Percentiles rank a stretch among this genome's conserved stretches.
These are phyloP conservation scores for Scaptomyza tumidula DNA, from an alignment of 2,888 invertebrate genomes.

Conservation along the genomic window DNA sequence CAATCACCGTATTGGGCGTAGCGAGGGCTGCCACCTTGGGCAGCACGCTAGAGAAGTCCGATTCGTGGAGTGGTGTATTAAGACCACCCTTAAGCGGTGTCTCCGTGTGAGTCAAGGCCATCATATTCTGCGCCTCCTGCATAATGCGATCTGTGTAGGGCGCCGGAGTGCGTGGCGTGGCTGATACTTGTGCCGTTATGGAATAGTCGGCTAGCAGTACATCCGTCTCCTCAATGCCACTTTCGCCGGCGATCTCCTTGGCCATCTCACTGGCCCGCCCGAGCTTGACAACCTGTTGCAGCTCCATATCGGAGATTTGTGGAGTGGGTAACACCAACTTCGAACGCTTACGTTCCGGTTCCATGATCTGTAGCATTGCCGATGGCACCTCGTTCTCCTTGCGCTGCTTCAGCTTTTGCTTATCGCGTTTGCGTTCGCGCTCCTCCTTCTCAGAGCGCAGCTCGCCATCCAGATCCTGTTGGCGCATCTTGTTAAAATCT, in stretches of 20 bases:
- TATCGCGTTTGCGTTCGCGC: conserved; percentile 96
- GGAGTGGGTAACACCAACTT: conserved; percentile 98
- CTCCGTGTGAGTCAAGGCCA: conserved; percentile 98
- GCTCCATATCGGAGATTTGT: conserved; percentile 96
- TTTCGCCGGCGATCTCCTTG: conserved; percentile 93
- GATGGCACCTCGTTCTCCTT: conserved; percentile 98
- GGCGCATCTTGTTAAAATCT: conserved; percentile 94
- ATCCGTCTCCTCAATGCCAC: conserved; percentile 91
- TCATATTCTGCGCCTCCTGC: conserved; percentile 99
- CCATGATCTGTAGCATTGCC: conserved; percentile 93
- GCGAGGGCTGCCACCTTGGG: conserved; percentile 90
- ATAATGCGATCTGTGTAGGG: conserved; percentile 92
- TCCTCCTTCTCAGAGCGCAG: conserved; percentile 95
- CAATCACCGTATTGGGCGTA: conserved; percentile 96
- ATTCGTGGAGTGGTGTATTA: conserved; percentile 96
- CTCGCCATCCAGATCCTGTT: conserved; percentile 97
- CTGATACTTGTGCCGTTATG: conserved; percentile 89
- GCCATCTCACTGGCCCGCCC: conserved; percentile 96
- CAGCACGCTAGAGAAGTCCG: conserved; percentile 93
- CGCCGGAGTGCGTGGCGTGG: conserved; percentile 94
- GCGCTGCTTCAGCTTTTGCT: conserved; percentile 96
- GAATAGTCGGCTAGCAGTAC: conserved; percentile 96
- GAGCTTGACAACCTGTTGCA: conserved; percentile 96
- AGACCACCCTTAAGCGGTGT: conserved; percentile 98
- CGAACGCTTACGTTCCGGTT: conserved; percentile 95